Conservation (phyloP, 1,140 invertebrate genomes). For the Carposina sasakii region DNA sequence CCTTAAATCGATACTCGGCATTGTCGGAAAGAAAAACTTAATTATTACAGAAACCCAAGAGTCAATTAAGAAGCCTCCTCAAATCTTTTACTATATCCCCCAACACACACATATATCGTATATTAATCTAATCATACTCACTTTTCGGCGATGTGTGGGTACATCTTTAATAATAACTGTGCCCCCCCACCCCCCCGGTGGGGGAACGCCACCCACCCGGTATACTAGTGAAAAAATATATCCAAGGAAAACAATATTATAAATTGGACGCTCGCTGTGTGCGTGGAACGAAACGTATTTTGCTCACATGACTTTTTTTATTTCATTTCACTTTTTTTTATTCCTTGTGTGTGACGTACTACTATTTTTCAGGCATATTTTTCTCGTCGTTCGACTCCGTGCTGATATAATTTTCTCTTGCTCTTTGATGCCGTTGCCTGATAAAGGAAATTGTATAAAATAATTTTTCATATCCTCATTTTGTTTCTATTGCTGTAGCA, state of each 20-base stretch:
- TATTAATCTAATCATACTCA: conserved; percentile 69
- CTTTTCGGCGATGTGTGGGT: conserved; percentile 59
- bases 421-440: too few species aligned
- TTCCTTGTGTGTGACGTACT: conserved; percentile 23
- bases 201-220: conserved; percentile 26
- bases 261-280: conserved; percentile 53
- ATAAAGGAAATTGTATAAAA: too few species aligned
- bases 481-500: too few species aligned
- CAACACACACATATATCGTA: conserved; percentile 15
- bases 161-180: conserved; percentile 71
- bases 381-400: too few species aligned
- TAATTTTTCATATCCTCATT: too few species aligned
- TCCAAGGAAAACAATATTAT: conserved; percentile 71
- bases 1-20: neutral
- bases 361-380: conserved; percentile 4
- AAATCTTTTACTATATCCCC: neutral
- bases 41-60: neutral
- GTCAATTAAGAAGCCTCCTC: neutral
- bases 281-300: conserved; percentile 45
- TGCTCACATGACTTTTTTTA: conserved; percentile 41
- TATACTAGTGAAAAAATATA: conserved; percentile 71
- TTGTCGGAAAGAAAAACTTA: neutral
- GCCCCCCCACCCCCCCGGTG: conserved; percentile 15
- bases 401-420: too few species aligned
- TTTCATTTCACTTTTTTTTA: conserved; percentile 63